A percentile compares a stretch with the other conserved stretches of the same genome.
These are phyloP conservation scores for Australoheros scitulus DNA, from an alignment of 2,113 vertebrate genomes.

Conservation along the genomic window DNA sequence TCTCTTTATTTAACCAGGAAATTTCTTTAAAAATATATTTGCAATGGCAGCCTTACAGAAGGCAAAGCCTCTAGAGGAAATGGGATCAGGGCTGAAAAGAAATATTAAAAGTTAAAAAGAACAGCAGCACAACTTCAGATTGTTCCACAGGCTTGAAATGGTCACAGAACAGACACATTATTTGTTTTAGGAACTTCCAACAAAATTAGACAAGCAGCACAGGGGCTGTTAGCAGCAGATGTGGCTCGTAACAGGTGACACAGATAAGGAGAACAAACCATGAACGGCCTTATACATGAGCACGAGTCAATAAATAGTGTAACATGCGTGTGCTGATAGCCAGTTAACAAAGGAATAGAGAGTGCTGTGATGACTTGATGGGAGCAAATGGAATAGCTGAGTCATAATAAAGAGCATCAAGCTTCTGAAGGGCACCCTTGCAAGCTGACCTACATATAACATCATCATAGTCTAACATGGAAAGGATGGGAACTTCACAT, in stretches of 20 bases:
- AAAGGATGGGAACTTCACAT: background rate
- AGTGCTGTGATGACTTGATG: background rate
- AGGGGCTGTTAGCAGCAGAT: no score
- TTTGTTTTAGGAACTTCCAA: background rate
- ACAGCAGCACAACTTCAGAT: background rate
- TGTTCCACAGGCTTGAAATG: background rate
- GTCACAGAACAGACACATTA: background rate
- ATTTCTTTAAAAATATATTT: background rate
- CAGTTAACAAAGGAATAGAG: background rate
- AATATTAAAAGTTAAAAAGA: background rate
- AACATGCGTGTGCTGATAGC: background rate
- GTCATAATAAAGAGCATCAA: slow-evolving; percentile 11
- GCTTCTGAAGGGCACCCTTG: background rate
- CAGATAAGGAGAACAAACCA: no score
- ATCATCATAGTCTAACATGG: slow-evolving; percentile 7
- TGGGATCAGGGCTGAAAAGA: background rate
- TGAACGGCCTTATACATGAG: no score
- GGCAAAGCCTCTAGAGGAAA: background rate
- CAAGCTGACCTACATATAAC: slow-evolving; percentile 1
- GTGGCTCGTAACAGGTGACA: no score
- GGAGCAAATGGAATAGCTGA: background rate
- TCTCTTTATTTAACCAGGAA: background rate
- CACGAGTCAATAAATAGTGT: background rate
- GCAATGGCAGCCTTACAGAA: background rate
- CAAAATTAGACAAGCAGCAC: background rate